Percentiles rank a stretch among this genome's conserved stretches.
Evolutionary conservation across 2,113 vertebrate genomes (phyloP).

Genomic region (Siphamia tubifer): DNA sequence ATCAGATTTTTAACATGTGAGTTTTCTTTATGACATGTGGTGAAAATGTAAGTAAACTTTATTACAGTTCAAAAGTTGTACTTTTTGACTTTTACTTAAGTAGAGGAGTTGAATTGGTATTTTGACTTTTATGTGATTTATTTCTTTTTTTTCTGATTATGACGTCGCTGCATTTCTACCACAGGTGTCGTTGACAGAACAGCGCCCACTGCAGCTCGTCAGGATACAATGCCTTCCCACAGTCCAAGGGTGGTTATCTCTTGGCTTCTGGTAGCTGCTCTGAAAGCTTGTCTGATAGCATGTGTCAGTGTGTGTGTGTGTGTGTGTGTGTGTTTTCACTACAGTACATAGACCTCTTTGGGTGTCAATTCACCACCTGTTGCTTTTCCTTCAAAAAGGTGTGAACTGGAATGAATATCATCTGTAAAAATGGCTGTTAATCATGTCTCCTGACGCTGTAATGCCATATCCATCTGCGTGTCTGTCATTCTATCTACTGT

Average conservation of each 20-base stretch:
- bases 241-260: neutral
- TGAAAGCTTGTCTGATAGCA: neutral
- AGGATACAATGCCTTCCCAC: neutral
- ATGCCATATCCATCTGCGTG: neutral
- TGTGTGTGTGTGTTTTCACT: neutral
- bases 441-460: conserved; percentile 16
- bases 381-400: neutral
- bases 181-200: conserved; percentile 12
- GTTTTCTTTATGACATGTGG: no score
- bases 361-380: conserved; percentile 17
- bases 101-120: no score
- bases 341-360: neutral
- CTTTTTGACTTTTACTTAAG: no score
- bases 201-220: conserved; percentile 54
- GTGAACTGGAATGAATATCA: conserved; percentile 24
- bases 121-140: no score
- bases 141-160: no score
- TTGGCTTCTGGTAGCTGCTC: neutral
- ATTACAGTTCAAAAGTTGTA: no score
- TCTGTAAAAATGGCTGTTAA: neutral
- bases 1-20: no score
- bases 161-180: no score
- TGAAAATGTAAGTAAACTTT: no score
- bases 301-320: neutral
- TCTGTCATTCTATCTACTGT: neutral